phyloP scores from a whole-genome alignment of 2,113 vertebrate species.

The Ariopsis seemanni region DNA sequence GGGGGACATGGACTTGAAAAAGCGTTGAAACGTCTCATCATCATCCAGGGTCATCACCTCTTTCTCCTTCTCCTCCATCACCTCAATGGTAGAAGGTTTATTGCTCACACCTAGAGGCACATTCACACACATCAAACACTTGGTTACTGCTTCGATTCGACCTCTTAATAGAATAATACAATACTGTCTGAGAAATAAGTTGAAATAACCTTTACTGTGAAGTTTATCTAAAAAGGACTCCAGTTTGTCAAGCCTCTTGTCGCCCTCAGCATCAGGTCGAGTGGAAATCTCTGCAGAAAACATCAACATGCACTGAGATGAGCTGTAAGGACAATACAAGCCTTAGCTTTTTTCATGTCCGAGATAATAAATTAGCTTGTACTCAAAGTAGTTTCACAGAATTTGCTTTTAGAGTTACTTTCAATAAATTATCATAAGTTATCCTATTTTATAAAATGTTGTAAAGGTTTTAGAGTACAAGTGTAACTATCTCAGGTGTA shows the following conservation, averaged over 20 bases:
- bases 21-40: conserved; percentile 73
- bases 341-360: not conserved
- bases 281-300: conserved; percentile 71
- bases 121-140: conserved; percentile 13
- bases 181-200: not conserved
- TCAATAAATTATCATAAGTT: not conserved
- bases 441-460: not conserved
- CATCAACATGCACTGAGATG: not conserved
- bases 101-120: conserved; percentile 58
- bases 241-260: conserved; percentile 78
- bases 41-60: conserved; percentile 79
- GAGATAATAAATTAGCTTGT: not conserved
- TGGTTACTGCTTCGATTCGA: not conserved
- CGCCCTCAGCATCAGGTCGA: conserved; percentile 69
- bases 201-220: conserved; percentile 71
- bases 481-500: not conserved
- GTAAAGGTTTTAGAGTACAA: not conserved
- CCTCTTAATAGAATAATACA: not conserved
- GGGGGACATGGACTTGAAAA: conserved; percentile 68
- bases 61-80: conserved; percentile 74
- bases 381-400: not conserved
- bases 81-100: conserved; percentile 71
- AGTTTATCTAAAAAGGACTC: conserved; percentile 80
- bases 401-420: not conserved
- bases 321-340: not conserved